Evolutionary conservation across 2,888 invertebrate genomes (phyloP), one percentile per base, ranked within the genome.

Genomic region (Lycophotia porphyrea): DNA sequence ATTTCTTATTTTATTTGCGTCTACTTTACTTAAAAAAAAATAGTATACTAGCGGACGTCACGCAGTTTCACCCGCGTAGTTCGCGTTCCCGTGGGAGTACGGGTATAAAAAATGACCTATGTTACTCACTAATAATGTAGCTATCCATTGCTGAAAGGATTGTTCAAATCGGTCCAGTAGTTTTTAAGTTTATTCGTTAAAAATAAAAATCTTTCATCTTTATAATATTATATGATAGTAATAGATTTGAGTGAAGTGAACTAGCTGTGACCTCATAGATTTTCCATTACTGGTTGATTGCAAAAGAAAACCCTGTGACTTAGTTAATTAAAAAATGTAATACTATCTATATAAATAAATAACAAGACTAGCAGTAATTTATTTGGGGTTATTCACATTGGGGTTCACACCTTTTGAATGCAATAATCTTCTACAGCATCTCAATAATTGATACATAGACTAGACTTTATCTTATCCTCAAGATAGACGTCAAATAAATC

Each of bases 401-500:
- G 18, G 3, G 18, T 27, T 15, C 31, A 31, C 27, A 58, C 18
- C 27, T 58, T 31, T 55, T 27, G 8, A 55, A 18, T 55, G 7
- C 55, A 55, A 18, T 1, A 7, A 27, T 36, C 2, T 36, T 36
- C 8, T n/a, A 60, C 4, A 8, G 63, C 15, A n/a, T 63, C 3
- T 15, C 8, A 0, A 63, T 63, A 0, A 63, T 63, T 34, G 13
- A 11, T 27, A 47, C 18, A 13, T n/a, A 15, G 24, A 36, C 5
- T 18, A 63, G 42, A 44, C 68, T 74, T 55, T 34, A 31, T 42
- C 27, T 21, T 21, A 70, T 3, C 8, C 5, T 55, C 11, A 11
- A 52, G 24, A 27, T 11, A 55, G 31, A 15, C 5, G 8, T n/a
- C 9, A 70, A 70, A 66, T 84, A 63, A 47, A 52, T 68, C 27